Conservation (phyloP, 1,140 invertebrate genomes). For the Aphaenogaster rudis region DNA sequence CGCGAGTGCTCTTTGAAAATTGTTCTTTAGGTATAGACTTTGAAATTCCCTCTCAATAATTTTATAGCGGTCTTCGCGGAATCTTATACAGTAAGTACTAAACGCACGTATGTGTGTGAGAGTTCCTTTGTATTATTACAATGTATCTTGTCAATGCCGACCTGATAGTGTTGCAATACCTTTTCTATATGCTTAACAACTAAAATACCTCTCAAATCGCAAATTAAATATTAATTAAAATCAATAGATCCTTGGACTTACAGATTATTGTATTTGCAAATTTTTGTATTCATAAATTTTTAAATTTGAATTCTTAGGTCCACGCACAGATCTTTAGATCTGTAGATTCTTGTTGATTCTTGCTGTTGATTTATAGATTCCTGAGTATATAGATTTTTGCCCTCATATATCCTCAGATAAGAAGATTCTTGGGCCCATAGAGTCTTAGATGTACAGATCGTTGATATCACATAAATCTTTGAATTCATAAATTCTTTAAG, state of each 20-base stretch:
- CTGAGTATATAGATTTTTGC: constrained; percentile 49
- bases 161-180: constrained; percentile 29
- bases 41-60: constrained; percentile 12
- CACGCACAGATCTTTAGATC: constrained; percentile 44
- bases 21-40: constrained; percentile 31
- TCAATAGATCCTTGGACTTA: constrained; percentile 62
- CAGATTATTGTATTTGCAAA: constrained; percentile 46
- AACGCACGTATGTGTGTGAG: background rate
- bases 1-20: constrained; percentile 40
- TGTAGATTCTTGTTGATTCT: constrained; percentile 38
- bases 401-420: constrained; percentile 51
- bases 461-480: constrained; percentile 55
- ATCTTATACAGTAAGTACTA: constrained; percentile 47
- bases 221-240: constrained; percentile 50
- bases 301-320: constrained; percentile 47
- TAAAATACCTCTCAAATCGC: constrained; percentile 33
- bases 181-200: constrained; percentile 6
- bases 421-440: constrained; percentile 46
- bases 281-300: constrained; percentile 28
- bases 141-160: constrained; percentile 42
- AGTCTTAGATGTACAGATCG: constrained; percentile 56
- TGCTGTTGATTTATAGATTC: constrained; percentile 54
- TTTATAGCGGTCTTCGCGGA: constrained; percentile 31
- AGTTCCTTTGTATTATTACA: constrained; percentile 22
- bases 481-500: constrained; percentile 44